Base-by-base conservation (phyloP, 2,113 vertebrate genomes). In the Cacatua alba region DNA sequence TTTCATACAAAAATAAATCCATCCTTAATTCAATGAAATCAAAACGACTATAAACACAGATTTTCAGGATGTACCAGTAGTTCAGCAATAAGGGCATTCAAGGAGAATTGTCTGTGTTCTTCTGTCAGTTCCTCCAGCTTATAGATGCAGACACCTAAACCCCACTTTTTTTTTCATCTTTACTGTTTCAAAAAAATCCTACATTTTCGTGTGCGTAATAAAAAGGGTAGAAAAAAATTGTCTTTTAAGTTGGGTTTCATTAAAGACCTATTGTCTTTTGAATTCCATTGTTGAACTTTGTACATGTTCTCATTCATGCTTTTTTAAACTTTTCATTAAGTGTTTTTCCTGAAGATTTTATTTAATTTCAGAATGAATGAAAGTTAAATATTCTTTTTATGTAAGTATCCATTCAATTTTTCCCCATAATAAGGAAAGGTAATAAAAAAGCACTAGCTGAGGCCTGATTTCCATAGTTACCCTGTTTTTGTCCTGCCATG, bases 121-220 rank as follows among this genome's bases (percentile, higher is more conserved):
- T 87, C 48, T 8, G 59, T 20, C 0, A 26, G 31, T 78, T 86
- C 23, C 25, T 82, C 8, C 24, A 76, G 24, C 1, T 55, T 43
- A 41, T 2, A 49, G 7, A 46, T 35, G 17, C 9, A 85, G 55
- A 76, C 35, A 51, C 10, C 5, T 10, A 39, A 51, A 9, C 0
- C 0, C 1, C 2, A 3, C 31, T 21, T 43, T 43, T 76, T 62
- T 62, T 72, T 55, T 24, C 0, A 28, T 18, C 16, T 67, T 19
- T 59, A 7, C 3, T 31, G 62, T 82, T 88, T 74, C 19, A 75
- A 17, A 74, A 7, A 72, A 69, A 78, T 49, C 13, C 4, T 70
- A 25, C 5, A 23, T 37, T 59, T 91, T 59, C 26, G 44, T 49
- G 5, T 41, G 13, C 3, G 6, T 63, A 39, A 48, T 57, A 35